Percentiles rank a stretch among this genome's conserved stretches.
phyloP scores from a whole-genome alignment of 2,797 vertebrate species.

The Peromyscus eremicus region DNA sequence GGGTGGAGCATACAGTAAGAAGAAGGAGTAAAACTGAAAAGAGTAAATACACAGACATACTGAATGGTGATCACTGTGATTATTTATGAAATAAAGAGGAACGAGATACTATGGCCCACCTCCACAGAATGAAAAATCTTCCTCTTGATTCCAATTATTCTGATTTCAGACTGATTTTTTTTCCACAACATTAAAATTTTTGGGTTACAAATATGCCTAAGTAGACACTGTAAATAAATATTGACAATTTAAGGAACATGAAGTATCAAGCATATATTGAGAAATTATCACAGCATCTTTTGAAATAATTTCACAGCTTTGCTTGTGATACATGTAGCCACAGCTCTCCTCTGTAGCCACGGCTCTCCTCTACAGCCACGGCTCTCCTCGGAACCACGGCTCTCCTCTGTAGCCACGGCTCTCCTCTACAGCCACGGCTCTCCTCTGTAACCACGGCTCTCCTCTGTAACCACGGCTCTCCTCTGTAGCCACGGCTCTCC shows the following conservation, averaged over 20 bases:
- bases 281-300: not conserved
- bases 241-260: not conserved
- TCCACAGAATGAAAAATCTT: not conserved
- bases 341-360: too few relatives aligned
- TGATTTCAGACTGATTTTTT: not conserved
- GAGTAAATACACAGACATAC: not conserved
- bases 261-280: not conserved
- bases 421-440: too few relatives aligned
- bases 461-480: too few relatives aligned
- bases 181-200: not conserved
- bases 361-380: too few relatives aligned
- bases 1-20: not conserved
- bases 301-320: slow-evolving; percentile 19
- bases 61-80: not conserved
- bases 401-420: too few relatives aligned
- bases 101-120: accelerated
- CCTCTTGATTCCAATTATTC: not conserved
- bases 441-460: too few relatives aligned
- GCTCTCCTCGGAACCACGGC: too few relatives aligned
- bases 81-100: not conserved
- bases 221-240: not conserved
- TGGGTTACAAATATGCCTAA: not conserved
- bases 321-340: not conserved
- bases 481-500: too few relatives aligned
- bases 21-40: not conserved